A percentile compares a stretch with the other conserved stretches of the same genome.
Evolutionary conservation across 2,113 vertebrate species (phyloP).

Genomic region (Monopterus albus): DNA sequence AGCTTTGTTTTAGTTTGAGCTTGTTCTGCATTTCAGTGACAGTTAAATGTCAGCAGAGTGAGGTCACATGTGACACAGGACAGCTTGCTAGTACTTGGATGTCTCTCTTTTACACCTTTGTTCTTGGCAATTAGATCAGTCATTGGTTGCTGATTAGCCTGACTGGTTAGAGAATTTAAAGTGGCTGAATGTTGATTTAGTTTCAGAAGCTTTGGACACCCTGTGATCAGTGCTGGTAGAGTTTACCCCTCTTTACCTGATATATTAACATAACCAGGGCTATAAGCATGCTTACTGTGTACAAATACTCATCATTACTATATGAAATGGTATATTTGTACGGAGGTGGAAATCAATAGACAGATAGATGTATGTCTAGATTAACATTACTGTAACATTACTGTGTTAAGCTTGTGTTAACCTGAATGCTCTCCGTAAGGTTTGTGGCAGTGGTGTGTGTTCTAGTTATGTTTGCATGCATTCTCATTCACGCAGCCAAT

Average conservation of each 20-base stretch:
- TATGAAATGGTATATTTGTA: no score
- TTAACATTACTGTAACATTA: no score
- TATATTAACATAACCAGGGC: background rate
- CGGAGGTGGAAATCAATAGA: no score
- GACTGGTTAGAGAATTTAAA: background rate
- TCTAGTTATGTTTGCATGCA: no score
- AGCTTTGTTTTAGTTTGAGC: conserved; percentile 33
- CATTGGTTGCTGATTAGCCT: conserved; percentile 9
- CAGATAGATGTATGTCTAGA: no score
- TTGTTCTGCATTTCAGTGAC: background rate
- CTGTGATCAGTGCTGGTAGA: background rate
- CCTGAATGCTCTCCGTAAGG: no score
- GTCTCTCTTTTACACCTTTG: background rate
- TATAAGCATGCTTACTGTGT: no score
- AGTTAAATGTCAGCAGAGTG: conserved; percentile 38
- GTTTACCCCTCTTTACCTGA: background rate
- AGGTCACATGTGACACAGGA: background rate
- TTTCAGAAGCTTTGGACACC: background rate
- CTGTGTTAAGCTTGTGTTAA: background rate
- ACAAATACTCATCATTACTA: no score
- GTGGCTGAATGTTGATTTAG: background rate
- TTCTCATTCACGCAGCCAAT: background rate
- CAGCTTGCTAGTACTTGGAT: background rate
- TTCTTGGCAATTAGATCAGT: background rate
- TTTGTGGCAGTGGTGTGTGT: no score